Evolutionary conservation across 2,797 vertebrate species (phyloP).

Genomic region (Podargus strigoides): DNA sequence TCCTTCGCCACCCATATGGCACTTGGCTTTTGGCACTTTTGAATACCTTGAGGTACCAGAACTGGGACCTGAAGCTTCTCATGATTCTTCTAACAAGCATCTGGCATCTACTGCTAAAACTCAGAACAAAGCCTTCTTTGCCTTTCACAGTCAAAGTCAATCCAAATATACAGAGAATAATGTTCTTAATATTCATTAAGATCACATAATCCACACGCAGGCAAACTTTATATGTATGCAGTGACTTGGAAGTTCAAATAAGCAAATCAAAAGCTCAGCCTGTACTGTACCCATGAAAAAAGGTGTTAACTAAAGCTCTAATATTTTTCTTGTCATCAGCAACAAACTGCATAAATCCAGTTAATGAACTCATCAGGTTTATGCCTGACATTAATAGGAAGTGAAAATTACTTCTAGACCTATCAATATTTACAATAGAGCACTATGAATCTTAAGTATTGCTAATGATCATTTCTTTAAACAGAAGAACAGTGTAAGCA

Average conservation of each 20-base stretch:
- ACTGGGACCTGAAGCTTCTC: background rate
- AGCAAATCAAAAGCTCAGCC: slow-evolving; percentile 19
- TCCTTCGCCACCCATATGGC: accelerated
- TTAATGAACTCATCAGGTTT: slow-evolving; percentile 37
- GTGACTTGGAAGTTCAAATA: background rate
- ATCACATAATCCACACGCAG: background rate
- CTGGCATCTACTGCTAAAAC: background rate
- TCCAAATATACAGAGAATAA: background rate
- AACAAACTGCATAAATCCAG: slow-evolving; percentile 9
- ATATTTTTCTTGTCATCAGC: slow-evolving; percentile 33
- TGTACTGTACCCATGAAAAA: background rate
- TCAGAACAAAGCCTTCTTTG: background rate
- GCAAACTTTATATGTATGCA: background rate
- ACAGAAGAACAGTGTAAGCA: background rate
- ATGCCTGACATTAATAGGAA: slow-evolving; percentile 36
- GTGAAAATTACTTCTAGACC: slow-evolving; percentile 46
- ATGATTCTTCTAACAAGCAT: background rate
- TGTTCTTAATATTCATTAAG: background rate
- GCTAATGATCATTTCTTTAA: slow-evolving; percentile 20
- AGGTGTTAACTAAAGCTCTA: background rate
- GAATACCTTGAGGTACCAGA: background rate
- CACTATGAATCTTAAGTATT: slow-evolving; percentile 5
- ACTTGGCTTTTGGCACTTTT: background rate
- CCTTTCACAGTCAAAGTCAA: background rate
- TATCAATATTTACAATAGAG: slow-evolving; percentile 1